Percentiles rank a stretch among this genome's conserved stretches.
Evolutionary conservation across 37 sponge, comb jelly and placozoan genomes (phyloP).

Genomic region (Petrosia ficiformis): DNA sequence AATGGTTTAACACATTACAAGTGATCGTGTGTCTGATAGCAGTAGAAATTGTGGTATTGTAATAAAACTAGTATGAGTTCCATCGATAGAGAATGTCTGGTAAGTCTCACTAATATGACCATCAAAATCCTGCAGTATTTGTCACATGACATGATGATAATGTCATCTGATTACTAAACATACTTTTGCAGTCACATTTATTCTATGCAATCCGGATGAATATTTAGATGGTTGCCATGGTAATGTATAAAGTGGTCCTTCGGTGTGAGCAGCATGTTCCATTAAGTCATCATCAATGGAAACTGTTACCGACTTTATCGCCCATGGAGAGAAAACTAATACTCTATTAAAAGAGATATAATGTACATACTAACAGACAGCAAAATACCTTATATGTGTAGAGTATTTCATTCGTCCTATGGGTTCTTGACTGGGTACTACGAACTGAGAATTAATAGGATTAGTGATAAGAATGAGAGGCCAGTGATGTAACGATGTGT

Average conservation of each 20-base stretch:
- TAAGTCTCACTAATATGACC: slow-evolving; percentile 10
- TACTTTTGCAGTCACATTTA: slow-evolving; percentile 63
- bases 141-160: too few species aligned
- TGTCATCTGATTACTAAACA: background rate
- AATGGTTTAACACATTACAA: slow-evolving; percentile 35
- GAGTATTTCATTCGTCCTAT: slow-evolving; percentile 60
- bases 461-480: slow-evolving; percentile 85
- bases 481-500: slow-evolving; percentile 52
- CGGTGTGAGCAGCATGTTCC: background rate
- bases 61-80: slow-evolving; percentile 12
- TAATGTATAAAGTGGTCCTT: slow-evolving; percentile 61
- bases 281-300: slow-evolving; percentile 47
- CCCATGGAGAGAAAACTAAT: slow-evolving; percentile 71
- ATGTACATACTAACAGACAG: too few species aligned
- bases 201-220: slow-evolving; percentile 41
- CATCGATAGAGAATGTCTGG: slow-evolving; percentile 68
- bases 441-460: slow-evolving; percentile 75
- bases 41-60: slow-evolving; percentile 43
- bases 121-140: slow-evolving; percentile 29
- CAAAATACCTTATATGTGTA: slow-evolving; percentile 83
- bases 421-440: slow-evolving; percentile 64
- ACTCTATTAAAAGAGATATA: slow-evolving; percentile 22
- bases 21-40: slow-evolving; percentile 44
- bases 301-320: slow-evolving; percentile 50
- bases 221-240: slow-evolving; percentile 65